Base-by-base conservation (phyloP, 2,888 invertebrate genomes). In the Tinea trinotella region DNA sequence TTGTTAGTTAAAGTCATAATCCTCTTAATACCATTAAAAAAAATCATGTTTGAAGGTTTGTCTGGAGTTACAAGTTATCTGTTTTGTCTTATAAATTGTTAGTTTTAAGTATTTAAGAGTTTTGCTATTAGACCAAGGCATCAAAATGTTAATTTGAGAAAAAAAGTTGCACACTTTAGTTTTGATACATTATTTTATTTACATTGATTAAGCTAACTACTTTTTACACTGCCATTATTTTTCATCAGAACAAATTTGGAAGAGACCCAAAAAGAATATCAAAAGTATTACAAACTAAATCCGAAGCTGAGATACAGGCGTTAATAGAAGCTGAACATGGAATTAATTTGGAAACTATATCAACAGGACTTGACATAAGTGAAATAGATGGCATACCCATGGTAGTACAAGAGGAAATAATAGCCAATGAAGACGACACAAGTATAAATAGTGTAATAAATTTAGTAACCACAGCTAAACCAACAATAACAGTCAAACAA, bases 171-270 rank as follows among this genome's bases (percentile, higher is more conserved):
- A n/a, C n/a, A n/a, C n/a, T n/a, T n/a, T n/a, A n/a, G n/a, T n/a
- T n/a, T n/a, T n/a, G n/a, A n/a, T n/a, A n/a, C n/a, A n/a, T n/a
- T n/a, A n/a, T n/a, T n/a, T n/a, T n/a, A n/a, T n/a, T n/a, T n/a
- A n/a, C n/a, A n/a, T n/a, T n/a, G n/a, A n/a, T n/a, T n/a, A n/a
- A n/a, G n/a, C n/a, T n/a, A n/a, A n/a, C n/a, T n/a, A n/a, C n/a
- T n/a, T n/a, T n/a, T n/a, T n/a, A n/a, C n/a, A n/a, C n/a, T n/a
- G n/a, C n/a, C n/a, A n/a, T n/a, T n/a, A n/a, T n/a, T n/a, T n/a
- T n/a, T n/a, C n/a, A n/a, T n/a, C 66, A 90, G 90, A 89, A 88
- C 62, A 89, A 91, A 63, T 91, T 90, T 83, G 92, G 91, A 0
- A 87, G 89, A 59, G 90, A 90, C 62, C 83, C 90, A 65, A 76